Evolutionary conservation across 2,113 vertebrate species (phyloP), one percentile per base, ranked within the genome.

Genomic region (Syngnathus floridae): DNA sequence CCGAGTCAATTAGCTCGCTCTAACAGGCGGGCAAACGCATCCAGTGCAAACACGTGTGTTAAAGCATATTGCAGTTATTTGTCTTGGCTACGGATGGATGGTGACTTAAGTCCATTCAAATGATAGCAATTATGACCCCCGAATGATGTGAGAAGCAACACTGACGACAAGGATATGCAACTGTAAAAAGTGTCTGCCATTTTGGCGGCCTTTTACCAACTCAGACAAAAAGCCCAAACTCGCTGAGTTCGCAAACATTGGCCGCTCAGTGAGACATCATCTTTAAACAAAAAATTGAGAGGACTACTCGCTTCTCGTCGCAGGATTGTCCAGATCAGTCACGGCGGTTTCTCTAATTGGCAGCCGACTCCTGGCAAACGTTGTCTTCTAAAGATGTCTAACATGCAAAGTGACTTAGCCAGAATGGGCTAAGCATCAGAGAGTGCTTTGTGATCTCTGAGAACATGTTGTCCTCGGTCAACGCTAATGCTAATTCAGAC

Each of bases 401-500:
- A 31, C 26, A 74, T 64, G 71, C 67, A 14, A 56, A 71, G 75
- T 73, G 85, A 82, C 75, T 51, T 70, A 45, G 64, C 61, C 73
- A 64, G 57, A 74, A 67, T 77, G 68, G 83, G 81, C 82, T 82
- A 78, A 77, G 69, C 77, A 66, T 86, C 82, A 74, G 70, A 73
- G 78, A 76, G 68, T 64, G 66, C 31, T 55, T 52, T 55, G 26
- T 55, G 52, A 55, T 55, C 52, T 55, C 52, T 7, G 52, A 55
- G 54, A 36, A 35, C 54, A 56, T 16, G 51, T 26, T 54, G 54
- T 36, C 26, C 54, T 56, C 26, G 17, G 54, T 35, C 36, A 5
- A 19, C 10, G 10, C 73, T 84, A 90, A 80, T 89, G 83, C 88
- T 88, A 88, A 90, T 90, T 89, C 87, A 90, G 86, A 89, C 85